Conservation (phyloP, 92 coral and sea anemone genomes). For the Parazoanthus swiftii region DNA sequence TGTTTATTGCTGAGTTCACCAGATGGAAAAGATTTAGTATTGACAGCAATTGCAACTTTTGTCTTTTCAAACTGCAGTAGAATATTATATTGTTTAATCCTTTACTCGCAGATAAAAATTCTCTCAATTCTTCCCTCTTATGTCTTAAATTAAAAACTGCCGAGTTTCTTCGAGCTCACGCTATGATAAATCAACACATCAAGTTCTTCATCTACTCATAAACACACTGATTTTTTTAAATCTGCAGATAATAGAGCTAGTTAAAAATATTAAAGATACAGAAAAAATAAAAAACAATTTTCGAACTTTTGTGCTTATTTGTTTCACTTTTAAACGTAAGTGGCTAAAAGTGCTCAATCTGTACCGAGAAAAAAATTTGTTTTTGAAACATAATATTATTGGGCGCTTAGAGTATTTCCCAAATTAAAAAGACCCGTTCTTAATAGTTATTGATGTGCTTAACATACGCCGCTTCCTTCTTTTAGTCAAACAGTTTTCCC, state of each 20-base stretch:
- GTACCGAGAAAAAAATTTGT: not conserved
- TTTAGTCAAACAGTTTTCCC: not conserved
- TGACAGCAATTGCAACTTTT: not conserved
- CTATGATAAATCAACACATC: not conserved
- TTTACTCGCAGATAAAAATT: too few species aligned
- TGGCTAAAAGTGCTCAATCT: not conserved
- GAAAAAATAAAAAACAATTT: too few species aligned
- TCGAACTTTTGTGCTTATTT: too few species aligned
- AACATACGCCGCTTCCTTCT: not conserved
- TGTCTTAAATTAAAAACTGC: not conserved
- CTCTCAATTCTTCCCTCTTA: not conserved
- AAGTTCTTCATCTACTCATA: too few species aligned
- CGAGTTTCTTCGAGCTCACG: not conserved
- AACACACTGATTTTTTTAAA: not conserved
- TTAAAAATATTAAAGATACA: not conserved
- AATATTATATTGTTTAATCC: too few species aligned
- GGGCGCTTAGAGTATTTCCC: not conserved
- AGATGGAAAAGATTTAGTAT: not conserved
- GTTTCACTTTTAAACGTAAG: not conserved
- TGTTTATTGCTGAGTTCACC: not conserved
- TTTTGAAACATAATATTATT: not conserved
- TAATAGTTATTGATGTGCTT: not conserved
- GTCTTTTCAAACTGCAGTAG: not conserved
- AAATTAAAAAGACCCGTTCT: not conserved
- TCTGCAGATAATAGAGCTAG: not conserved